Evolutionary conservation across 2,113 vertebrate genomes (phyloP), one percentile per base, ranked within the genome.

Genomic region (Mesoclemmys tuberculata): DNA sequence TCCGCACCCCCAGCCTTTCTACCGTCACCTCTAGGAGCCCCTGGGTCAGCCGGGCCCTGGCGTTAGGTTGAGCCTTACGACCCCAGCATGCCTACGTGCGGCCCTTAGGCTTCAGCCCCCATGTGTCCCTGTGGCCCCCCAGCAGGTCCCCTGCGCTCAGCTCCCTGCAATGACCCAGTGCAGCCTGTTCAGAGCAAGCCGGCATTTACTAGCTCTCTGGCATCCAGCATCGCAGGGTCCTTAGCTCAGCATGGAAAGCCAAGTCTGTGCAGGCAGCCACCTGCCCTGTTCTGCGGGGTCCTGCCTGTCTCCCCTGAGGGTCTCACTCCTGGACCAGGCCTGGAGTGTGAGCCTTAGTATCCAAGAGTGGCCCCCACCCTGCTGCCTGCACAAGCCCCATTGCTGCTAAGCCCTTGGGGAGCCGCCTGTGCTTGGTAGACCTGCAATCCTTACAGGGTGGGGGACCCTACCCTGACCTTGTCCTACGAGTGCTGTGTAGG

Each of bases 61-160:
- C 6, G 24, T 21, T 35, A 21, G 3, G 27, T 29, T 31, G 19
- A 48, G 35, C 7, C 46, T 21, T 14, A 2, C 22, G 0, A 24
- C 3, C 44, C 19, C 46, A 8, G 16, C 64, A 4, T 4, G 0
- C 48, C 38, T 1, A 8, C 26, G 3, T 8, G 1, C 10, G 2
- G 44, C 84, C 52, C 80, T 90, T 49, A 61, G 88, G 58, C 44
- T 83, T 48, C 22, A 27, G 26, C 31, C 16, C 35, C 61, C 35
- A 19, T 68, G 61, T n/a, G 14, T 68, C 16, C n/a, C 29, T n/a
- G 4, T 68, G 14, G 35, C 61, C 35, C 35, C 61, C 16, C 61
- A 68, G 61, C 16, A 12, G 56, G 31, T 61, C 31, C 29, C 29
- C 58, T 31, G 58, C 3, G 27, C 29, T 58, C 27, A 61, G 29